These are phyloP conservation scores for Aplodontia rufa DNA, from an alignment of 2,113 vertebrate genomes.

Conservation along the genomic window DNA sequence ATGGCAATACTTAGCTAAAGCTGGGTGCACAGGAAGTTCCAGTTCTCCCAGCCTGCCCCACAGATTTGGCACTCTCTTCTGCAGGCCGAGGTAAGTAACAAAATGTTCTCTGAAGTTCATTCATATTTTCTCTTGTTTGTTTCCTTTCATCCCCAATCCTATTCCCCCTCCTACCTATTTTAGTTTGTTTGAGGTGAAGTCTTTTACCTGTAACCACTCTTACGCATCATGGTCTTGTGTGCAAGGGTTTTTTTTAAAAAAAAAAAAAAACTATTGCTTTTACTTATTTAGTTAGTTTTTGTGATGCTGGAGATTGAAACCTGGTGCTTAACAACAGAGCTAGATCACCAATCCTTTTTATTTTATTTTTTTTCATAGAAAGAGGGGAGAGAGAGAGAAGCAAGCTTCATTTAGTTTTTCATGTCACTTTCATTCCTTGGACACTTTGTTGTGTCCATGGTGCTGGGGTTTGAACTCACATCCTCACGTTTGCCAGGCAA, in stretches of 20 bases:
- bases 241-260: not conserved
- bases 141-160: not conserved
- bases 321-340: too few relatives aligned
- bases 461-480: too few relatives aligned
- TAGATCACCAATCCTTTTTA: too few relatives aligned
- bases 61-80: not conserved
- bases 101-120: not conserved
- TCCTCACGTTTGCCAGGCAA: too few relatives aligned
- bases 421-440: too few relatives aligned
- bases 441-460: too few relatives aligned
- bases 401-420: too few relatives aligned
- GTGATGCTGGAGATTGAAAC: not conserved
- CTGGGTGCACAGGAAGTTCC: not conserved
- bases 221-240: not conserved
- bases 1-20: not conserved
- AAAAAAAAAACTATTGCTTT: too few relatives aligned
- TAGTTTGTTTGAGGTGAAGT: not conserved
- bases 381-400: too few relatives aligned
- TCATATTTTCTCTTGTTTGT: not conserved
- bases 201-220: not conserved
- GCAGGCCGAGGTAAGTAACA: not conserved
- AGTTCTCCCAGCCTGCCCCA: not conserved
- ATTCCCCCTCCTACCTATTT: not conserved
- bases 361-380: too few relatives aligned
- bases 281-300: not conserved